A percentile compares a stretch with the other conserved stretches of the same genome.
phyloP scores from a whole-genome alignment of 2,797 vertebrate genomes.

The Sparidentex hasta region DNA sequence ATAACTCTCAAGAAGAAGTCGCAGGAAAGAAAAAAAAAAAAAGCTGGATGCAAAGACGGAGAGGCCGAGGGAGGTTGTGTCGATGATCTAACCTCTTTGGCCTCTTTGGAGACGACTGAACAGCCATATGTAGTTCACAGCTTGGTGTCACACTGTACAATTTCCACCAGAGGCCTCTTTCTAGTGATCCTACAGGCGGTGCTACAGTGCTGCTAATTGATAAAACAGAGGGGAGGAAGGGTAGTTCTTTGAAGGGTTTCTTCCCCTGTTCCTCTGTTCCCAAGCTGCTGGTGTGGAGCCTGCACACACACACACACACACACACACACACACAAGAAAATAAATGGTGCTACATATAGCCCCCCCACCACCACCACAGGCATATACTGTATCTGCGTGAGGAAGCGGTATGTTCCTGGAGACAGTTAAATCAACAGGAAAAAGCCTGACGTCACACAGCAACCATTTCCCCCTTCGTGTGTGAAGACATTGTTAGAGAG shows the following conservation, averaged over 20 bases:
- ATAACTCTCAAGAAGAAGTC: slow-evolving; percentile 34
- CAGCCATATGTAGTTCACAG: slow-evolving; percentile 52
- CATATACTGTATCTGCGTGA: slow-evolving; percentile 50
- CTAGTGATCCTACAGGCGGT: slow-evolving; percentile 34
- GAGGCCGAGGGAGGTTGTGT: slow-evolving; percentile 4
- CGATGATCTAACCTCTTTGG: slow-evolving; percentile 31
- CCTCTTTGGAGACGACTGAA: slow-evolving; percentile 41
- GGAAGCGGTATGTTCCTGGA: slow-evolving; percentile 73
- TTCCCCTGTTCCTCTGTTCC: slow-evolving; percentile 69
- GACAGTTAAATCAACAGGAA: slow-evolving; percentile 78
- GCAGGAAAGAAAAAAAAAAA: slow-evolving; percentile 23
- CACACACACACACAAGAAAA: slow-evolving; percentile 43
- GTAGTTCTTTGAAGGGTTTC: slow-evolving; percentile 62
- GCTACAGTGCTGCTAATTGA: slow-evolving; percentile 60
- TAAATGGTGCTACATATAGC: slow-evolving; percentile 65
- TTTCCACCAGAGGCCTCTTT: slow-evolving; percentile 38
- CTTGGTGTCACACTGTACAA: slow-evolving; percentile 25
- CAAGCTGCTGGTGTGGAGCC: slow-evolving; percentile 38
- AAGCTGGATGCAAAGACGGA: slow-evolving; percentile 18
- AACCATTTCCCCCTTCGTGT: slow-evolving; percentile 74
- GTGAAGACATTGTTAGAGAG: slow-evolving; percentile 77
- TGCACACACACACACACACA: not conserved
- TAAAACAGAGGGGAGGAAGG: slow-evolving; percentile 70
- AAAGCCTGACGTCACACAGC: slow-evolving; percentile 62
- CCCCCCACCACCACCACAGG: slow-evolving; percentile 13